phyloP scores from a whole-genome alignment of 2,113 vertebrate genomes.

The Eclectus roratus region DNA sequence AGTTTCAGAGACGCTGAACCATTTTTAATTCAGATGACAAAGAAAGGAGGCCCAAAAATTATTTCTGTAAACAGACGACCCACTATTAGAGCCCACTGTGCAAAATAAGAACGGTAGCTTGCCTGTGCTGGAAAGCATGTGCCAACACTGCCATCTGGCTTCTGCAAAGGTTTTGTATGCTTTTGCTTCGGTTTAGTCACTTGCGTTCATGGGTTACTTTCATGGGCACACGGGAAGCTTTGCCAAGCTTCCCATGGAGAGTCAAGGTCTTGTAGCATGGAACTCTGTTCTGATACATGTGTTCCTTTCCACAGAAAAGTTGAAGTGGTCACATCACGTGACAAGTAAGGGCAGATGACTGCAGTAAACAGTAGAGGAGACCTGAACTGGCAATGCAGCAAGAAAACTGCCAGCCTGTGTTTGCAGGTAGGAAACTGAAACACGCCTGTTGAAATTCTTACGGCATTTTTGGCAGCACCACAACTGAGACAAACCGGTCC shows the following conservation, averaged over 20 bases:
- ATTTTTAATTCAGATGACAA: neutral
- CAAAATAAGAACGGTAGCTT: neutral
- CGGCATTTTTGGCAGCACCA: neutral
- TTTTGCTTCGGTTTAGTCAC: neutral
- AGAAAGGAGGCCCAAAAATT: neutral
- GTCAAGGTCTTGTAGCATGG: neutral
- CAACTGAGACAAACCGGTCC: neutral
- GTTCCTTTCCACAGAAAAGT: neutral
- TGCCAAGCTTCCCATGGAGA: fast-evolving
- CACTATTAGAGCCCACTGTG: neutral
- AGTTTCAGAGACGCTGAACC: neutral
- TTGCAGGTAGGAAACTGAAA: neutral
- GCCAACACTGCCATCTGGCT: slow-evolving; percentile 10
- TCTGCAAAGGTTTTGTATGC: neutral
- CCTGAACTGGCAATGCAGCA: neutral
- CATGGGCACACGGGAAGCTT: neutral
- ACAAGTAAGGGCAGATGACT: neutral
- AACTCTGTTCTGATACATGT: neutral
- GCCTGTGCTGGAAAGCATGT: neutral
- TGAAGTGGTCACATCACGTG: neutral
- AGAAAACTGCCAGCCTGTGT: neutral
- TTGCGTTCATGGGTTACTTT: fast-evolving
- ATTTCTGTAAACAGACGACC: fast-evolving
- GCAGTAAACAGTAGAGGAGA: neutral
- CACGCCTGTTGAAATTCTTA: neutral